phyloP scores from a whole-genome alignment of 2,113 vertebrate genomes.

The Callaeas wilsoni region DNA sequence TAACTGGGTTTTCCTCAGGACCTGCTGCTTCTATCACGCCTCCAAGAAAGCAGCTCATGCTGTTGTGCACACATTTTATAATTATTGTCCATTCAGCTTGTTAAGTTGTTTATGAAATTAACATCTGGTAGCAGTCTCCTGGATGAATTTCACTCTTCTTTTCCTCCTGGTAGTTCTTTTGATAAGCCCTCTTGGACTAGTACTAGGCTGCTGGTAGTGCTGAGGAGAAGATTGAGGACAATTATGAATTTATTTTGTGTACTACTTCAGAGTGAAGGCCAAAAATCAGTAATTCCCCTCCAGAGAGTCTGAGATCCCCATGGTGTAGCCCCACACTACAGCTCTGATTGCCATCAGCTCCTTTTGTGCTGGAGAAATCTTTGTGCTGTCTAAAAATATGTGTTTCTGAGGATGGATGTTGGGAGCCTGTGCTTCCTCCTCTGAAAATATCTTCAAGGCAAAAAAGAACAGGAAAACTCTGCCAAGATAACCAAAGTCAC shows the following conservation, averaged over 20 bases:
- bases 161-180: not conserved
- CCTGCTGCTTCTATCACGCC: not conserved
- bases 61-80: not conserved
- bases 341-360: not conserved
- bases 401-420: not conserved
- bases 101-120: not conserved
- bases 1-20: not conserved
- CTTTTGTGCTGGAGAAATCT: not conserved
- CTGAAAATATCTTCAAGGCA: not conserved
- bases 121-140: not conserved
- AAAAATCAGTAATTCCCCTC: not conserved
- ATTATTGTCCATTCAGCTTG: not conserved
- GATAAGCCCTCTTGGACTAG: not conserved
- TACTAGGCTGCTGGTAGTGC: not conserved
- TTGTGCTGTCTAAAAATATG: not conserved
- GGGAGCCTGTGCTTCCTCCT: not conserved
- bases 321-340: not conserved
- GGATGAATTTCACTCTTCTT: not conserved
- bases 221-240: not conserved
- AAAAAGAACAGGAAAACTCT: not conserved
- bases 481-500: not conserved
- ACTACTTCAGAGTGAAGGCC: not conserved
- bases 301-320: not conserved
- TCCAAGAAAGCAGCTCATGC: not conserved
- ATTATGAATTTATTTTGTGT: not conserved